Evolutionary conservation across 2,888 invertebrate genomes (phyloP), one percentile per base, ranked within the genome.

Genomic region (Heliconius ismenius): DNA sequence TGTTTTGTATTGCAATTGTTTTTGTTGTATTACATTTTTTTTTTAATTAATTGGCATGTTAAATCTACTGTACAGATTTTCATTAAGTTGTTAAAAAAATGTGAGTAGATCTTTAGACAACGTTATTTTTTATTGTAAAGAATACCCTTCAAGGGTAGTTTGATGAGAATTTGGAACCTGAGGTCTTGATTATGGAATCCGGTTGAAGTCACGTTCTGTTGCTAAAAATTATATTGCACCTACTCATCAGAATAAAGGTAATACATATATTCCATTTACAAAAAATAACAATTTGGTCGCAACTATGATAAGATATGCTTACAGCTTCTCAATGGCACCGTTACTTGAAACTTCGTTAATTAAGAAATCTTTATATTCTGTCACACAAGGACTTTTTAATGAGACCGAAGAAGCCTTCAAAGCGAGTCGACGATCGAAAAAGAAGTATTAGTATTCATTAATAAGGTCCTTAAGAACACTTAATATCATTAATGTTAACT

Each of bases 321-420:
- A 28, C 28, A 28, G 18, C 24, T 43, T n/a, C 28, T 69, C 69
- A 69, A 69, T 32, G 64, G 60, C 28, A 58, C n/a, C 62, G 64
- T 72, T 72, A 76, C 72, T 58, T 63, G 64, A 58, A 54, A 54
- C 64, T 65, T 49, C 75, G 65, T 77, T 78, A 78, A 78, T 75
- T 78, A 78, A 75, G 58, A 73, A 75, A 75, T 78, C 75, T 78
- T 75, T 78, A 75, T 75, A 78, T 72, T 78, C 64, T 49, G 21
- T 39, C 36, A 77, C 64, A 75, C 75, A 77, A 77, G 75, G 65
- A 75, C 68, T 72, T 62, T 39, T 62, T 77, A 75, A 77, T 69
- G 74, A 69, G 69, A 69, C 10, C 60, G 32, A 77, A 77, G 65
- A n/a, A 74, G 63, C 39, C 36, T 43, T 75, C 65, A 60, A 75